Conservation (phyloP, 2,888 invertebrate genomes). For the Drosophila kuntzei region DNA sequence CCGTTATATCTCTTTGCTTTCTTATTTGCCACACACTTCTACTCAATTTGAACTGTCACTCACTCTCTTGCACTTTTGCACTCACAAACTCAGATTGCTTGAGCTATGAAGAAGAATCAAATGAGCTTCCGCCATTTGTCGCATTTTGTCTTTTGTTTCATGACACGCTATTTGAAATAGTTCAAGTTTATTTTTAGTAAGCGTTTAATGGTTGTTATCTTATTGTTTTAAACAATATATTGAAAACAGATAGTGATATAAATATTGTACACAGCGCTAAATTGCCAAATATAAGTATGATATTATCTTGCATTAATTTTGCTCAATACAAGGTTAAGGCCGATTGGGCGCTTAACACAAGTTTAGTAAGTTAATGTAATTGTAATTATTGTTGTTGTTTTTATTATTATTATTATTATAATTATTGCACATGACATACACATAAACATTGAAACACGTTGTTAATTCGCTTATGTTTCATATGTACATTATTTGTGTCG, state of each 20-base stretch:
- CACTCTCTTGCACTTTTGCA: constrained; percentile 5
- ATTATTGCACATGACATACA: constrained; percentile 16
- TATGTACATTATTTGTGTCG: constrained; percentile 50
- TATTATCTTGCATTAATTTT: constrained; percentile 41
- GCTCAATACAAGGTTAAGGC: constrained; percentile 58
- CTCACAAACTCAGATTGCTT: constrained; percentile 16
- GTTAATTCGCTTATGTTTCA: constrained; percentile 47
- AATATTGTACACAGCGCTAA: background rate
- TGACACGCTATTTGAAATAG: constrained; percentile 27
- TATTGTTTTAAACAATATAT: constrained; percentile 13
- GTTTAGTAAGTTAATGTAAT: constrained; percentile 61
- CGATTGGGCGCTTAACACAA: constrained; percentile 51
- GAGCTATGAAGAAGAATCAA: constrained; percentile 20
- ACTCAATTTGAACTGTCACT: constrained; percentile 7
- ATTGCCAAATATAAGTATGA: constrained; percentile 30
- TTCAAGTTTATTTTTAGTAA: constrained; percentile 28
- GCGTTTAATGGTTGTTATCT: constrained; percentile 21
- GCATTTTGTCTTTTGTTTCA: constrained; percentile 44
- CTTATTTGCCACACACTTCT: constrained; percentile 12
- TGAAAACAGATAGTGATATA: background rate
- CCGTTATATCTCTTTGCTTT: constrained; percentile 21
- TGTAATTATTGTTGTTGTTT: constrained; percentile 19
- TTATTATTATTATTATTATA: constrained; percentile 9
- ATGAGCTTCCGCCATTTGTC: constrained; percentile 24
- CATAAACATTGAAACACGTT: constrained; percentile 20